Conservation (phyloP, 2,888 invertebrate genomes). For the Tachina fera region DNA sequence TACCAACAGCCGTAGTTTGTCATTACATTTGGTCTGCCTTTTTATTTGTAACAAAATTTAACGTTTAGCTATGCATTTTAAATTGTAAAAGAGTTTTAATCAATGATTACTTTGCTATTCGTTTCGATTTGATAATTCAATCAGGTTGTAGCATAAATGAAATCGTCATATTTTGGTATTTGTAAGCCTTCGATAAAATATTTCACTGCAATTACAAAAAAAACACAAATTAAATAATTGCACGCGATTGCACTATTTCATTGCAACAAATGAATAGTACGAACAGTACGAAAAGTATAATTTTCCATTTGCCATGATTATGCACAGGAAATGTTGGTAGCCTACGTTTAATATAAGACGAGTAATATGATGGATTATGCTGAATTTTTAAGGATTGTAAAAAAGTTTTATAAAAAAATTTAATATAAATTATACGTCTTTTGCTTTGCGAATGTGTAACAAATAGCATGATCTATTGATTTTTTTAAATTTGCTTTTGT, state of each 20-base stretch:
- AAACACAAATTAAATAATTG: slow-evolving; percentile 70
- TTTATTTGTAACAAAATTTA: slow-evolving; percentile 29
- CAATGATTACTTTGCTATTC: slow-evolving; percentile 40
- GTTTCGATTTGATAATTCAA: slow-evolving; percentile 61
- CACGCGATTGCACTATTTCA: slow-evolving; percentile 68
- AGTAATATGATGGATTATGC: not conserved
- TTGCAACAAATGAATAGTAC: slow-evolving; percentile 36
- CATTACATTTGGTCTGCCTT: slow-evolving; percentile 16
- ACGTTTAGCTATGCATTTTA: slow-evolving; percentile 29
- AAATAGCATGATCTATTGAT: not conserved
- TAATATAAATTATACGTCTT: no score
- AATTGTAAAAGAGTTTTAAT: slow-evolving; percentile 36
- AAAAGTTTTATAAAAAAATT: not conserved
- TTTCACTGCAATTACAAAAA: slow-evolving; percentile 35
- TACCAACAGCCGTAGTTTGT: not conserved
- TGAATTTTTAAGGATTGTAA: not conserved
- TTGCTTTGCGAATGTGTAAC: no score
- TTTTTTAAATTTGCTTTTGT: not conserved
- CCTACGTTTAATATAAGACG: not conserved
- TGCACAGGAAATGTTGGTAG: not conserved
- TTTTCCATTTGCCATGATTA: not conserved
- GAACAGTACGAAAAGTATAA: slow-evolving; percentile 16
- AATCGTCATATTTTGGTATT: slow-evolving; percentile 57
- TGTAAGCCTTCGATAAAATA: slow-evolving; percentile 61
- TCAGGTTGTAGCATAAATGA: slow-evolving; percentile 49